Base-by-base conservation (phyloP, 2,797 vertebrate species). In the Anas flavirostris region DNA sequence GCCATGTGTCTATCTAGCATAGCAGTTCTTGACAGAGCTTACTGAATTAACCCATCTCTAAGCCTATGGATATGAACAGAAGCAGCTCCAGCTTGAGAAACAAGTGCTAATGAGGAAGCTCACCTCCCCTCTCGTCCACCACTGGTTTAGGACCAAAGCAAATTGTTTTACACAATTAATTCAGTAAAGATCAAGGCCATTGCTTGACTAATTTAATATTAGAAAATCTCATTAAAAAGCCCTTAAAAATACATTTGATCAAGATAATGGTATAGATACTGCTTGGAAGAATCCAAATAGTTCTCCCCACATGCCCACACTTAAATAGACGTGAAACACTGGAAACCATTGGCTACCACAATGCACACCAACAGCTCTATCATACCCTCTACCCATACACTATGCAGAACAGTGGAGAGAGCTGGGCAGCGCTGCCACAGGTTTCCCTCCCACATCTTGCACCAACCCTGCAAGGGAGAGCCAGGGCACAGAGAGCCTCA, bases 381-480 rank as follows among this genome's bases (percentile, higher is more conserved):
- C 17, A 64, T 25, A 28, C 10, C 53, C 59, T 72, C 19, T 8
- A 21, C n/a, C 35, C 35, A 19, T 19, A 6, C 43, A 44, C 53
- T 59, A 13, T 10, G 26, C 26, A 52, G 31, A 39, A 67, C 2
- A 9, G 25, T n/a, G 64, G 28, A 46, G 58, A 29, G 16, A 29
- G 50, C 1, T 77, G 3, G 1, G 16, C 56, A 43, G 37, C 0
- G 0, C 67, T 44, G 11, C 0, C 0, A 9, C 4, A 17, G 7
- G 1, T 46, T 77, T 62, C 58, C 26, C 33, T 43, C 63, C 44
- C 33, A 4, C 1, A 3, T 9, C 72, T 64, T 81, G 23, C 48
- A 55, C 23, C 28, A 68, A 50, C 52, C 46, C 78, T 33, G 60
- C 7, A 0, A 72, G 26, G 28, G 56, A 80, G 28, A 77, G 39